Evolutionary conservation across 1,140 invertebrate species (phyloP).

Genomic region (Brevipalpus yothersi): DNA sequence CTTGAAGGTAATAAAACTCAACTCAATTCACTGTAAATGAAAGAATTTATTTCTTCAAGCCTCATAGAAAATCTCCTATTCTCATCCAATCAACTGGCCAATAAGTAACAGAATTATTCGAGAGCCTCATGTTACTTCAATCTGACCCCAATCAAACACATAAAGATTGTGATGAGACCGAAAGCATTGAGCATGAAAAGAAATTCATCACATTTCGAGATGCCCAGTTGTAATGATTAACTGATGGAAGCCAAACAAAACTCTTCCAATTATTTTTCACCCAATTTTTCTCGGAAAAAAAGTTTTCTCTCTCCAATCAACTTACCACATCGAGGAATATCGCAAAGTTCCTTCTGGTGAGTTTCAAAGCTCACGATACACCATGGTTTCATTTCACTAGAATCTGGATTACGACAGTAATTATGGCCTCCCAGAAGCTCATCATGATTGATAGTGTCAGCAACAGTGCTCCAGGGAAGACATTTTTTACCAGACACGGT

Average conservation of each 20-base stretch:
- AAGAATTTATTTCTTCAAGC: too few relatives aligned
- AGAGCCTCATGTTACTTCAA: too few relatives aligned
- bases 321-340: slow-evolving; percentile 54
- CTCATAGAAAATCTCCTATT: too few relatives aligned
- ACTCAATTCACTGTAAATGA: too few relatives aligned
- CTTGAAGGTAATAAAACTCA: too few relatives aligned
- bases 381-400: slow-evolving; percentile 53
- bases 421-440: slow-evolving; percentile 68
- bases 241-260: not conserved
- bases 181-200: too few relatives aligned
- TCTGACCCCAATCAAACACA: too few relatives aligned
- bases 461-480: slow-evolving; percentile 47
- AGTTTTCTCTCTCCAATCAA: not conserved
- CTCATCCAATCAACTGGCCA: too few relatives aligned
- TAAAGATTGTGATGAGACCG: too few relatives aligned
- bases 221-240: not conserved
- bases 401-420: slow-evolving; percentile 73
- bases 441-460: slow-evolving; percentile 33
- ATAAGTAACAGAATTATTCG: too few relatives aligned
- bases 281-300: too few relatives aligned
- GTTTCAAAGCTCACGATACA: slow-evolving; percentile 36
- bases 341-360: slow-evolving; percentile 38
- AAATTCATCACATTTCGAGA: too few relatives aligned
- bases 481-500: slow-evolving; percentile 46
- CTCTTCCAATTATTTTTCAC: not conserved